phyloP scores from a whole-genome alignment of 2,888 invertebrate genomes.

The Rhagium mordax region DNA sequence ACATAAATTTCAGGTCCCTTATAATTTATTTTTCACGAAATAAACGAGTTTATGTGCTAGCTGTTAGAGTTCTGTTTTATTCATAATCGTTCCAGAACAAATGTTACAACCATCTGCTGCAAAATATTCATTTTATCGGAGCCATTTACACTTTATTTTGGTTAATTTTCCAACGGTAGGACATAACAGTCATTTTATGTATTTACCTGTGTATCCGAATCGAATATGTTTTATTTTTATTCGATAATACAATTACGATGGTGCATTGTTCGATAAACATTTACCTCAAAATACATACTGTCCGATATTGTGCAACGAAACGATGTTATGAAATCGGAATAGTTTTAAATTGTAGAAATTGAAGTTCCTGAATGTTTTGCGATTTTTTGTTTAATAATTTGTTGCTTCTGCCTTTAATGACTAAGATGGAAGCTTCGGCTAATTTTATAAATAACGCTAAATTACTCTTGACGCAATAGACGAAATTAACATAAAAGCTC shows the following conservation, averaged over 20 bases:
- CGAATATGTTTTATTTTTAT: constrained; percentile 22
- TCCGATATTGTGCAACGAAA: neutral
- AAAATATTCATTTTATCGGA: constrained; percentile 39
- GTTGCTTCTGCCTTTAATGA: too few relatives aligned
- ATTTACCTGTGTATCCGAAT: constrained; percentile 10
- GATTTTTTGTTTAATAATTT: too few relatives aligned
- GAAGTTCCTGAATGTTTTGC: too few relatives aligned
- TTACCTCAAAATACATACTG: constrained; percentile 2
- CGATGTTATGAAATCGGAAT: too few relatives aligned
- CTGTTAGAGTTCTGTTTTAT: constrained; percentile 49
- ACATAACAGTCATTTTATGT: constrained; percentile 17
- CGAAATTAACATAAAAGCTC: neutral
- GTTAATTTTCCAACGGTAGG: constrained; percentile 32
- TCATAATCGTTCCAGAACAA: constrained; percentile 45
- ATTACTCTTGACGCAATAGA: too few relatives aligned
- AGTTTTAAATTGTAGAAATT: too few relatives aligned
- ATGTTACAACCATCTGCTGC: constrained; percentile 45
- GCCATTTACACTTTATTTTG: constrained; percentile 38
- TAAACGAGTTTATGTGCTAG: constrained; percentile 39
- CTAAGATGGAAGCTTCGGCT: too few relatives aligned
- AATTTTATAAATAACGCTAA: too few relatives aligned
- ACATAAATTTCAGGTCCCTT: constrained; percentile 21
- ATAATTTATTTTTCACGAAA: constrained; percentile 27
- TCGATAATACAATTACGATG: constrained; percentile 11
- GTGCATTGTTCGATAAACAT: constrained; percentile 2